Percentiles rank a stretch among this genome's conserved stretches.
Evolutionary conservation across 1,140 invertebrate genomes (phyloP).

Genomic region (Littorina saxatilis): DNA sequence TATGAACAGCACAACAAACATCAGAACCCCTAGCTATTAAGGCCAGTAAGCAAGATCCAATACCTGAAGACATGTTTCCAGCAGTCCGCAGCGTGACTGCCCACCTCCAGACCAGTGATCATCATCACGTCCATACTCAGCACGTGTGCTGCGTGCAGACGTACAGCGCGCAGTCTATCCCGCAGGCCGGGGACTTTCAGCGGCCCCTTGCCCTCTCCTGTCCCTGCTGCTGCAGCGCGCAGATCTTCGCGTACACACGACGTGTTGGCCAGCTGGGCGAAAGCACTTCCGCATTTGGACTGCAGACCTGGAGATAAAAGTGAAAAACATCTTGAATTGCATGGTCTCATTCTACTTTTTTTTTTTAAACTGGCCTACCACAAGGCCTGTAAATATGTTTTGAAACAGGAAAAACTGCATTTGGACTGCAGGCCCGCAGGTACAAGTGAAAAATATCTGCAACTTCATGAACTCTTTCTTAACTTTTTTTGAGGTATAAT

Average conservation of each 20-base stretch:
- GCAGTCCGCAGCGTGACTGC: constrained; percentile 92
- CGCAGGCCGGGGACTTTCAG: constrained; percentile 51
- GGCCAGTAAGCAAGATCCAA: too few species aligned
- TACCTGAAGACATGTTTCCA: constrained; percentile 95
- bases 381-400: too few species aligned
- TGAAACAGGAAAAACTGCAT: too few species aligned
- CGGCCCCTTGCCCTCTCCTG: constrained; percentile 39
- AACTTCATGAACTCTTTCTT: too few species aligned
- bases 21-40: too few species aligned
- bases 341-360: background rate
- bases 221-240: constrained; percentile 42
- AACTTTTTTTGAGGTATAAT: too few species aligned
- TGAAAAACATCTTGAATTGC: background rate
- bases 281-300: constrained; percentile 88
- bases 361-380: too few species aligned
- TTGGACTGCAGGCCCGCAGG: too few species aligned
- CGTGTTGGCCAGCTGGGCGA: constrained; percentile 86
- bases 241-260: constrained; percentile 74
- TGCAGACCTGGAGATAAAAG: constrained; percentile 81
- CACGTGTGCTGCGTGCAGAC: constrained; percentile 86
- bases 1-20: too few species aligned
- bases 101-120: constrained; percentile 89
- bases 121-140: constrained; percentile 92
- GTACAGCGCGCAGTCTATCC: constrained; percentile 64
- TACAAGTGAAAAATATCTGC: too few species aligned